Conservation (phyloP, 2,113 vertebrate genomes). For the Cololabis saira region DNA sequence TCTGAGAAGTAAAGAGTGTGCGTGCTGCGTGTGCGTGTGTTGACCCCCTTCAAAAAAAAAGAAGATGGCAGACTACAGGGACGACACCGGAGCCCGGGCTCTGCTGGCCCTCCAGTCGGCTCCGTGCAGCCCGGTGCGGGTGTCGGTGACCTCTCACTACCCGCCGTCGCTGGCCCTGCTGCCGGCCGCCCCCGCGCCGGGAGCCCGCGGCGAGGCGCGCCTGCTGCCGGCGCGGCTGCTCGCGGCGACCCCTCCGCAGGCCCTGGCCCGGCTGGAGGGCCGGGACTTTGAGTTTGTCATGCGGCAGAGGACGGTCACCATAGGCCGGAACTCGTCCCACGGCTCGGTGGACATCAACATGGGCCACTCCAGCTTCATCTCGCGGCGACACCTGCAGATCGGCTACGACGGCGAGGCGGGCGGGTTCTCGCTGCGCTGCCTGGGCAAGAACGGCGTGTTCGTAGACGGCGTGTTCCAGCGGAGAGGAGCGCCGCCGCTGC, state of each 20-base stretch:
- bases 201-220: conserved; percentile 49
- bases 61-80: conserved; percentile 90
- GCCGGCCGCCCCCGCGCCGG: conserved; percentile 59
- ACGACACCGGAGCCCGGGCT: conserved; percentile 90
- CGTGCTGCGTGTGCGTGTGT: conserved; percentile 46
- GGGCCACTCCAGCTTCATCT: conserved; percentile 98
- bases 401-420: conserved; percentile 88
- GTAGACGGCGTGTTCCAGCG: conserved; percentile 96
- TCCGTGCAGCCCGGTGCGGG: conserved; percentile 87
- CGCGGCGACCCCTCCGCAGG: conserved; percentile 69
- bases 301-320: conserved; percentile 93
- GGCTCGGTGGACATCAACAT: conserved; percentile 97
- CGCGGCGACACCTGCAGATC: conserved; percentile 95
- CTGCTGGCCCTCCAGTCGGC: conserved; percentile 90
- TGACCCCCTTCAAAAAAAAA: conserved; percentile 71
- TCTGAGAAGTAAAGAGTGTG: conserved; percentile 60
- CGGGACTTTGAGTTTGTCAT: conserved; percentile 95
- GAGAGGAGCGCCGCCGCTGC: conserved; percentile 90
- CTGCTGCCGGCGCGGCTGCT: conserved; percentile 74
- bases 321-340: conserved; percentile 97
- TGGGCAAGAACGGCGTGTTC: conserved; percentile 95
- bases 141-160: conserved; percentile 76
- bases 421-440: conserved; percentile 89
- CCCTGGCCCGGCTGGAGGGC: conserved; percentile 84
- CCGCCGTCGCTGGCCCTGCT: conserved; percentile 68